phyloP scores from a whole-genome alignment of 1,140 invertebrate genomes.

The Pteromalus puparum region DNA sequence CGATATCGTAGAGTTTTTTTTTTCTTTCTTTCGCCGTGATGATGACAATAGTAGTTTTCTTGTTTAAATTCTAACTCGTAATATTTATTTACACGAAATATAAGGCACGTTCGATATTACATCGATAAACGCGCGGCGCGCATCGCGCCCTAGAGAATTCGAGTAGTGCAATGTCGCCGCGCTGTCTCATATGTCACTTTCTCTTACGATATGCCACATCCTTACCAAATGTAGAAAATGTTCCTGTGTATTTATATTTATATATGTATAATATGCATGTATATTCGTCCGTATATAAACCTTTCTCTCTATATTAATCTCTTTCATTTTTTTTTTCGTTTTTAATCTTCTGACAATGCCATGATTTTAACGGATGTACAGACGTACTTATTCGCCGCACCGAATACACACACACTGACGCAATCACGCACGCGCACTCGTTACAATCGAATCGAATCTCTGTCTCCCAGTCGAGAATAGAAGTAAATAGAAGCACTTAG shows the following conservation, averaged over 20 bases:
- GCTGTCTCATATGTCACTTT: slow-evolving; percentile 58
- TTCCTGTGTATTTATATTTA: slow-evolving; percentile 61
- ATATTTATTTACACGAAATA: slow-evolving; percentile 70
- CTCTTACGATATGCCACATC: slow-evolving; percentile 69
- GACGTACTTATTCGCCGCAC: slow-evolving; percentile 8
- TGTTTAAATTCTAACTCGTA: slow-evolving; percentile 42
- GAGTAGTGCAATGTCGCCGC: slow-evolving; percentile 53
- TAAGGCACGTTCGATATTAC: slow-evolving; percentile 74
- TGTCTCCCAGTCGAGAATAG: neutral
- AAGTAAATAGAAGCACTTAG: slow-evolving; percentile 6
- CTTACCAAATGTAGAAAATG: slow-evolving; percentile 71
- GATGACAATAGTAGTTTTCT: slow-evolving; percentile 69
- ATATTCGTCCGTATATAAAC: slow-evolving; percentile 56
- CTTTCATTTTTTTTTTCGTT: neutral
- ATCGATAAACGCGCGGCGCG: slow-evolving; percentile 64
- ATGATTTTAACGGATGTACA: slow-evolving; percentile 16
- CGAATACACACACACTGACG: neutral
- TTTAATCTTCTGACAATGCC: slow-evolving; percentile 14
- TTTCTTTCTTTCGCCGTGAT: slow-evolving; percentile 56
- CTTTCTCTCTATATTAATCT: neutral
- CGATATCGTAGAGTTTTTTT: slow-evolving; percentile 65
- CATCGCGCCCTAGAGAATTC: slow-evolving; percentile 43
- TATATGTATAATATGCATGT: slow-evolving; percentile 56
- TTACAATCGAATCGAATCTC: slow-evolving; percentile 32
- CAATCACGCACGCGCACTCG: neutral